Percentiles rank a stretch among this genome's conserved stretches.
phyloP scores from a whole-genome alignment of 2,113 vertebrate genomes.

The Sphyrna mokarran region DNA sequence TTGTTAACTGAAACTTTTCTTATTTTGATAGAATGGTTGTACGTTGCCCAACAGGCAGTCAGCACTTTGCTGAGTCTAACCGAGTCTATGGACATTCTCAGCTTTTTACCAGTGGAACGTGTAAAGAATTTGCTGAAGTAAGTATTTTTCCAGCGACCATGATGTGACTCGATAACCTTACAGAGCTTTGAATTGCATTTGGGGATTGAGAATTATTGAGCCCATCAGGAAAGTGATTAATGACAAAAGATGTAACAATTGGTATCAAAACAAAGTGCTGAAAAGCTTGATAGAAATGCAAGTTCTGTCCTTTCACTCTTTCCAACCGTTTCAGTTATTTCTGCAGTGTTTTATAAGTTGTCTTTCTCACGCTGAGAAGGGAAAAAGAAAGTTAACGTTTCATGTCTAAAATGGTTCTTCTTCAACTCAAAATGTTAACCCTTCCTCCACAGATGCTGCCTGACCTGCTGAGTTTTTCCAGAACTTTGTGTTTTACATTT shows the following conservation, averaged over 20 bases:
- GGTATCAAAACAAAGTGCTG: background rate
- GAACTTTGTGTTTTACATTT: no score
- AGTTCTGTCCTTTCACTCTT: no score
- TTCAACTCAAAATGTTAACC: no score
- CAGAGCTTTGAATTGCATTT: background rate
- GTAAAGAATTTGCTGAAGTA: slow-evolving; percentile 70
- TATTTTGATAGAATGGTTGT: slow-evolving; percentile 65
- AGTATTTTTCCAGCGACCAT: slow-evolving; percentile 44
- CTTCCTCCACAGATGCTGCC: no score
- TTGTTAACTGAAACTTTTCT: slow-evolving; percentile 17
- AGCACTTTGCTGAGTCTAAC: slow-evolving; percentile 80
- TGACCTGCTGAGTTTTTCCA: no score
- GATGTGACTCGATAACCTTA: background rate
- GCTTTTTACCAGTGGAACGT: slow-evolving; percentile 66
- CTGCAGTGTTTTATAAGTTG: no score
- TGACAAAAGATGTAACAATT: background rate
- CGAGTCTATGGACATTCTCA: slow-evolving; percentile 69
- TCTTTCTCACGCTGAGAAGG: no score
- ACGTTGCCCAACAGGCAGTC: slow-evolving; percentile 80
- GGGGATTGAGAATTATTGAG: background rate
- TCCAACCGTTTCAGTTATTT: no score
- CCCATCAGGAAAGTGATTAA: no score
- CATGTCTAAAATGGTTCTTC: no score
- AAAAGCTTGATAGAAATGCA: no score
- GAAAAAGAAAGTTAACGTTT: no score